Conservation (phyloP, 2,113 vertebrate genomes). For the Corythornis madagascariensis region DNA sequence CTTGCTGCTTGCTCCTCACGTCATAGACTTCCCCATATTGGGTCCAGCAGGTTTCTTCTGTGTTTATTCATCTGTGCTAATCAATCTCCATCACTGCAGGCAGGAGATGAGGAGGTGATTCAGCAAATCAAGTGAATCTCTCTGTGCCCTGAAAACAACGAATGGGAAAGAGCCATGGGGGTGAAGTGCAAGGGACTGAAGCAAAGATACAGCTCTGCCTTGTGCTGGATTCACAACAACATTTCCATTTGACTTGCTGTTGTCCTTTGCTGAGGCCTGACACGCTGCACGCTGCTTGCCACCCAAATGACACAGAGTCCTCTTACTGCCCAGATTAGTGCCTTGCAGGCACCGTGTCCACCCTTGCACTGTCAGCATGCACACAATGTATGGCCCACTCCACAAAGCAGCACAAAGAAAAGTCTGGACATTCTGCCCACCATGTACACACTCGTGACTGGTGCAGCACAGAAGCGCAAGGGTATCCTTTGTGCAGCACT, state of each 20-base stretch:
- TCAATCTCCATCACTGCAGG: not conserved
- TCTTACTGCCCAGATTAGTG: not conserved
- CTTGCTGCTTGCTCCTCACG: not conserved
- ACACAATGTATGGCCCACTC: rapidly evolving
- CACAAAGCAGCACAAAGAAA: not conserved
- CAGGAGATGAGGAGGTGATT: not conserved
- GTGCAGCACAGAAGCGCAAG: rapidly evolving
- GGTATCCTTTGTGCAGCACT: not conserved
- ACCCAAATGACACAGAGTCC: not conserved
- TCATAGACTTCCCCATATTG: not conserved
- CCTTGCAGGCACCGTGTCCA: not conserved
- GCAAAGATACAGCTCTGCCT: not conserved
- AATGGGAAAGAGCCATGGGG: not conserved
- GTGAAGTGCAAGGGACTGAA: not conserved
- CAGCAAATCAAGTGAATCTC: not conserved
- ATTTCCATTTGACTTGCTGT: not conserved
- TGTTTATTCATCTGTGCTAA: constrained; percentile 39
- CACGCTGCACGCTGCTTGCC: not conserved
- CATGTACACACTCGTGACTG: rapidly evolving
- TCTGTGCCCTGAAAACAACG: rapidly evolving
- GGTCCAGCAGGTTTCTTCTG: constrained; percentile 20
- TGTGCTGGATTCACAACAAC: not conserved
- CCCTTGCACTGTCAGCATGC: rapidly evolving
- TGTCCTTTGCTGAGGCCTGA: not conserved
- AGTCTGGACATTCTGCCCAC: not conserved